Evolutionary conservation across 2,888 invertebrate species (phyloP), one percentile per base, ranked within the genome.

Genomic region (Xylota sylvarum): DNA sequence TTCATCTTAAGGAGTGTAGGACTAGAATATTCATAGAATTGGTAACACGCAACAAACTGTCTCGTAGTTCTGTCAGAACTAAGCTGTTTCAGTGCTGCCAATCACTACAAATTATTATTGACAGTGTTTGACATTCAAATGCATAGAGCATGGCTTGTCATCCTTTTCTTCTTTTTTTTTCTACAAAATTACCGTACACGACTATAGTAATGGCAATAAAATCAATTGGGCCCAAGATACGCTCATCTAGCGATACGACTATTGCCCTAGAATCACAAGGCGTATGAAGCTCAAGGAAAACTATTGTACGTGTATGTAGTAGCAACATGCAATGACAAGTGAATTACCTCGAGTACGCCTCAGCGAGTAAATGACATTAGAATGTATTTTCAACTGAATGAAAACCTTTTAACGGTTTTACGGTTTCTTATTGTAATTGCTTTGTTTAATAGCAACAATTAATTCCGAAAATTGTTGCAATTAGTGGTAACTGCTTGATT

Each of bases 241-340:
- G 10, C 35, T 35, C 35, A 6, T 35, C 35, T 10, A n/a, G n/a
- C n/a, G n/a, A n/a, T n/a, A 37, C 12, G 37, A 10, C 9, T 37
- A 9, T 37, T 37, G 37, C 37, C 37, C 37, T 37, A 37, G 37
- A 37, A 37, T 37, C 37, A 37, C 37, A 6, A 12, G 12, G 37
- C 37, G 37, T 37, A 10, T 37, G 37, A 37, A 37, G 10, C 10
- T 37, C 37, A 37, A 10, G 37, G 37, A 37, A 37, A 37, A 37
- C 37, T 10, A 10, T 37, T 12, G 37, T 10, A 37, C 3, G 23
- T 23, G 23, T n/a, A n/a, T n/a, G n/a, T n/a, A n/a, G n/a, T n/a
- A n/a, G 10, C 12, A 37, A 12, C 48, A 48, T 10, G 19, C 48
- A 48, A 48, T 48, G 48, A 48, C 17, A 48, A 48, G 48, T 48